phyloP scores from a whole-genome alignment of 2,888 invertebrate genomes.

The Agapostemon virescens region DNA sequence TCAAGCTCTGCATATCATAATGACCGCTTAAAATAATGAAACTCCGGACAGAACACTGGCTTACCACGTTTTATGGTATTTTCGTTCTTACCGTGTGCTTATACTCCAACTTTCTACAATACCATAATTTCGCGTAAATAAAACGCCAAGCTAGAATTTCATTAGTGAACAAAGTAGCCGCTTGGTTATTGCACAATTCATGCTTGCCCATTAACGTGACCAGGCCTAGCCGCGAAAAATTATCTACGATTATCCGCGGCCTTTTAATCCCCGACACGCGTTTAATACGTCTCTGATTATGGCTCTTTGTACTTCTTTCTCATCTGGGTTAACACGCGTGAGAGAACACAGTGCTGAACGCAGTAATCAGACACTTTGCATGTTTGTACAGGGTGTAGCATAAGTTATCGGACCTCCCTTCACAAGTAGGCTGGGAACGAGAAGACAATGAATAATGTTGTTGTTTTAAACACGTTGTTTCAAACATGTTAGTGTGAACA shows the following conservation, averaged over 20 bases:
- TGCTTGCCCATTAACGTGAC: neutral
- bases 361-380: neutral
- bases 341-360: neutral
- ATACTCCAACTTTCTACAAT: neutral
- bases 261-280: neutral
- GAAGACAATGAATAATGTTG: neutral
- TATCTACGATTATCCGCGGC: slow-evolving; percentile 1
- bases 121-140: slow-evolving; percentile 16
- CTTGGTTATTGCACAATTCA: neutral
- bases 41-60: slow-evolving; percentile 9
- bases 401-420: neutral
- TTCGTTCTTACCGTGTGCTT: slow-evolving; percentile 9
- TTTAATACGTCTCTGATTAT: neutral
- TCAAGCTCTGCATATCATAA: slow-evolving; percentile 16
- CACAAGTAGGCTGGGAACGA: neutral
- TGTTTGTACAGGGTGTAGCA: neutral
- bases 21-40: slow-evolving; percentile 21
- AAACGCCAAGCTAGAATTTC: neutral
- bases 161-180: neutral
- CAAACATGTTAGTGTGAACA: too few relatives aligned
- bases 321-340: neutral
- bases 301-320: neutral
- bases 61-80: slow-evolving; percentile 13
- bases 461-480: too few relatives aligned
- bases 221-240: neutral